Evolutionary conservation across 2,888 invertebrate genomes (phyloP).

Genomic region (Amblyjoppa proteus): DNA sequence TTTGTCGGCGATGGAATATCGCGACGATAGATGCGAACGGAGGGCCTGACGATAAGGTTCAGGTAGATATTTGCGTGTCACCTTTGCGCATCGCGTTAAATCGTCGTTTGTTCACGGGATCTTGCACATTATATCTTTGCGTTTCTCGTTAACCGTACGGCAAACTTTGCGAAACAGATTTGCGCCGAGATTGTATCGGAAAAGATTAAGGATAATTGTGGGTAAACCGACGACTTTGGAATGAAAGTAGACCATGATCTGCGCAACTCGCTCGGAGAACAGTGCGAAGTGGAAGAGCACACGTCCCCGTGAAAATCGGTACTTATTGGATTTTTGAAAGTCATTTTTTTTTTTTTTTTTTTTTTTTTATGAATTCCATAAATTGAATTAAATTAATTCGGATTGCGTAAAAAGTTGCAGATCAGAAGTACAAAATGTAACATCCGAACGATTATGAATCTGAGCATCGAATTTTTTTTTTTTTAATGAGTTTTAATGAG

Average conservation of each 20-base stretch:
- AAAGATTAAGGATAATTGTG: constrained; percentile 53
- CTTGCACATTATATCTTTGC: constrained; percentile 33
- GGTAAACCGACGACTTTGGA: constrained; percentile 13
- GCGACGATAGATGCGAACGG: constrained; percentile 5
- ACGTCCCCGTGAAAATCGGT: no score
- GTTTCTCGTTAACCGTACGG: constrained; percentile 23
- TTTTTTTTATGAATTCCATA: no score
- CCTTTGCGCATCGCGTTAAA: constrained; percentile 35
- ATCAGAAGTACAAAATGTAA: no score
- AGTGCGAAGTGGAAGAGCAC: neutral
- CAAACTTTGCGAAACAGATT: constrained; percentile 68
- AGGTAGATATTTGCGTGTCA: constrained; percentile 58
- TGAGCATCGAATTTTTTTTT: no score
- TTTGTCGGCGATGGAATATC: neutral
- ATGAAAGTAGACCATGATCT: constrained; percentile 33
- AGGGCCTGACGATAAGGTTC: constrained; percentile 28
- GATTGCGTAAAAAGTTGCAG: no score
- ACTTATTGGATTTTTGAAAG: no score
- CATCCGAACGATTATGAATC: no score
- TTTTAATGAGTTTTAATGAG: no score
- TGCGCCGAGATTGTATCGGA: constrained; percentile 13
- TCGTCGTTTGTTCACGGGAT: constrained; percentile 24
- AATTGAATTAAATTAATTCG: no score
- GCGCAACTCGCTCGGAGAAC: neutral
- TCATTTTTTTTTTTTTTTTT: no score